Evolutionary conservation across 2,888 invertebrate species (phyloP).

Genomic region (Mellilla xanthometata): DNA sequence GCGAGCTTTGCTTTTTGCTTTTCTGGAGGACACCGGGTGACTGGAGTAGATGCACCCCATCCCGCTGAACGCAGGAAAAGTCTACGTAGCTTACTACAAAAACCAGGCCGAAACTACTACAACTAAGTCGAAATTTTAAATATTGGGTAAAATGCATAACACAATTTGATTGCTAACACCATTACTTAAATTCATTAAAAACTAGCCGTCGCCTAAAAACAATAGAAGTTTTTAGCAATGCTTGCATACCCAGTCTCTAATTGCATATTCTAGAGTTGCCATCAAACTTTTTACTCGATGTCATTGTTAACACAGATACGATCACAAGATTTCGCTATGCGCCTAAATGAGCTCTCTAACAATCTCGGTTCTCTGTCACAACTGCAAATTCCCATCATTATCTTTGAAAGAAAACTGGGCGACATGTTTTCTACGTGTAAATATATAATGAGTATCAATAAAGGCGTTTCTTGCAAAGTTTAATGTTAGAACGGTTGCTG

Average conservation of each 20-base stretch:
- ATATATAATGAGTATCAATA: conserved; percentile 11
- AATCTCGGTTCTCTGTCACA: conserved; percentile 43
- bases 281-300: conserved; percentile 15
- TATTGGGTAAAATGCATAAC: too few species aligned
- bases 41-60: too few species aligned
- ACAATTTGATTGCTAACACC: too few species aligned
- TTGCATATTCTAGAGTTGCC: conserved; percentile 15
- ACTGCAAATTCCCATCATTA: conserved; percentile 53
- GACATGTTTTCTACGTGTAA: conserved; percentile 28
- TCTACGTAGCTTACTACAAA: too few species aligned
- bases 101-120: too few species aligned
- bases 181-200: too few species aligned
- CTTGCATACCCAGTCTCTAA: conserved; percentile 5
- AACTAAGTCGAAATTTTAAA: too few species aligned
- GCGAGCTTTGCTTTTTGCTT: too few species aligned
- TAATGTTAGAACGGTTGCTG: conserved; percentile 12
- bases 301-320: conserved; percentile 23
- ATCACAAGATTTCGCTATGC: conserved; percentile 34
- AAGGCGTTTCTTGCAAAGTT: conserved; percentile 11
- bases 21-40: too few species aligned
- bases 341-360: conserved; percentile 34
- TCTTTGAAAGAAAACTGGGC: conserved; percentile 34
- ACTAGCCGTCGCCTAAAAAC: too few species aligned
- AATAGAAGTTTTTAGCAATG: too few species aligned
- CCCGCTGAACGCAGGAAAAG: too few species aligned